Conservation (phyloP, 1,140 invertebrate genomes). For the Elymnias hypermnestra region DNA sequence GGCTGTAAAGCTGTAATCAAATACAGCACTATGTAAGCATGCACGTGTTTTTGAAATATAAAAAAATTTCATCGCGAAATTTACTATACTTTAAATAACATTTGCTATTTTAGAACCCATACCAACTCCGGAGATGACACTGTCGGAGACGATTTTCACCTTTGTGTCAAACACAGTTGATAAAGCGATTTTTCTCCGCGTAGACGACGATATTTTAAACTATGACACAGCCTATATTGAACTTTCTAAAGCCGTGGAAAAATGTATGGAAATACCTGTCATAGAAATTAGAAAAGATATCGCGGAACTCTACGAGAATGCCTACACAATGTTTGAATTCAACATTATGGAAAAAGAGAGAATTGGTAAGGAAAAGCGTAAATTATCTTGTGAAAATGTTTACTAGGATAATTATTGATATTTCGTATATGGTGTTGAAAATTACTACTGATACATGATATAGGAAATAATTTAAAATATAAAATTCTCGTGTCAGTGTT, state of each 20-base stretch:
- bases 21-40: too few relatives aligned
- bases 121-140: conserved; percentile 47
- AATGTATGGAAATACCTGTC: conserved; percentile 63
- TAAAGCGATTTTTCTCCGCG: conserved; percentile 48
- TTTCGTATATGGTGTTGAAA: too few relatives aligned
- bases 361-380: conserved; percentile 31
- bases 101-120: conserved; percentile 41
- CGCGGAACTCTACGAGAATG: conserved; percentile 36
- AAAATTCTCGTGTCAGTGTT: too few relatives aligned
- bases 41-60: too few relatives aligned
- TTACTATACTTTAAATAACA: too few relatives aligned
- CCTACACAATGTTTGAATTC: conserved; percentile 51
- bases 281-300: conserved; percentile 54
- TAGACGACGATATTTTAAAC: conserved; percentile 36
- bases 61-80: too few relatives aligned
- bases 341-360: conserved; percentile 52
- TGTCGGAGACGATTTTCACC: conserved; percentile 41
- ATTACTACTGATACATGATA: too few relatives aligned
- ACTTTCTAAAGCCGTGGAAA: conserved; percentile 46
- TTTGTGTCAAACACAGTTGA: conserved; percentile 53
- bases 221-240: conserved; percentile 64
- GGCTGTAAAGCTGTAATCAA: too few relatives aligned
- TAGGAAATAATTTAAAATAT: too few relatives aligned
- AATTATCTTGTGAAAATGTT: too few relatives aligned
- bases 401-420: too few relatives aligned